phyloP scores from a whole-genome alignment of 2,113 vertebrate species.

The Anser brachyrhynchus region DNA sequence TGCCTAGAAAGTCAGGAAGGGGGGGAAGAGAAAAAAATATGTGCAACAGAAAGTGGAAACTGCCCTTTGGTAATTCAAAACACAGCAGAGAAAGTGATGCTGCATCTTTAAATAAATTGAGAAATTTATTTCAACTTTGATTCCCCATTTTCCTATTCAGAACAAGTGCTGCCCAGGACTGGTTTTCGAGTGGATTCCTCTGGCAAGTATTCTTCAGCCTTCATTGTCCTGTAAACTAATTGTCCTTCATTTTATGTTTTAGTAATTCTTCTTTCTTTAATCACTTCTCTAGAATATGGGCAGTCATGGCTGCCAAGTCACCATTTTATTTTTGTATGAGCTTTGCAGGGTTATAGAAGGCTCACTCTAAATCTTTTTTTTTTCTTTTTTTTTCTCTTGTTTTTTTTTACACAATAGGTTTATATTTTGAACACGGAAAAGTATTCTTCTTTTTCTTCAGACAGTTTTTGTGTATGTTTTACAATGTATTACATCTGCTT shows the following conservation, averaged over 20 bases:
- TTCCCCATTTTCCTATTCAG: conserved; percentile 86
- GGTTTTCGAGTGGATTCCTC: conserved; percentile 88
- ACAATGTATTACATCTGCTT: neutral
- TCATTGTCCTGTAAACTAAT: conserved; percentile 71
- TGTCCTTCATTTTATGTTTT: conserved; percentile 73
- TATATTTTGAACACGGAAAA: neutral
- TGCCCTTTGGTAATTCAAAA: neutral
- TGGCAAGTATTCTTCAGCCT: conserved; percentile 84
- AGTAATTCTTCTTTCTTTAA: conserved; percentile 51
- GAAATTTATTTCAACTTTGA: conserved; percentile 78
- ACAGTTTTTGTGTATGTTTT: neutral
- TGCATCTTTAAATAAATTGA: conserved; percentile 72
- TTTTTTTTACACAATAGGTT: neutral
- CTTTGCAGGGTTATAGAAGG: neutral
- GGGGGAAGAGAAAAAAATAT: neutral
- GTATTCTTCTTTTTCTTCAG: neutral
- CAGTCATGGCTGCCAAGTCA: conserved; percentile 20
- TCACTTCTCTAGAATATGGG: conserved; percentile 44
- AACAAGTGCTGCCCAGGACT: conserved; percentile 89
- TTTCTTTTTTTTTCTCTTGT: too few relatives aligned
- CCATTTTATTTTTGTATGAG: conserved; percentile 8
- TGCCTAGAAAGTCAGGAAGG: neutral
- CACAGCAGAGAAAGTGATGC: conserved; percentile 44
- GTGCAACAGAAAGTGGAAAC: neutral
- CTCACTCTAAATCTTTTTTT: neutral